phyloP scores from a whole-genome alignment of 2,797 vertebrate species.

The Amniataba percoides region DNA sequence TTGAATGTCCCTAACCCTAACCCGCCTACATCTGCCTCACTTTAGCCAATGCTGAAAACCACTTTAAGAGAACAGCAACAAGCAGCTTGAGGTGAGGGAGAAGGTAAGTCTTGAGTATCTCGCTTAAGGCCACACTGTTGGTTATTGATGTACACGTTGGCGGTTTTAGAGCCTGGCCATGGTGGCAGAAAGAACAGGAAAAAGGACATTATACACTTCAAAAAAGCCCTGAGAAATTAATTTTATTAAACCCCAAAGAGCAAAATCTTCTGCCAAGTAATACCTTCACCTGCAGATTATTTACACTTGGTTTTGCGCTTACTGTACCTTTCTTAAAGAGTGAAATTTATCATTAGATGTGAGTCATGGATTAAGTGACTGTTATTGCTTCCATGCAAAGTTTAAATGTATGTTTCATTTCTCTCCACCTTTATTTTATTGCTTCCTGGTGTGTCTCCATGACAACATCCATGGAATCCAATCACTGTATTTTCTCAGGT shows the following conservation, averaged over 20 bases:
- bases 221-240: not conserved
- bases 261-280: not conserved
- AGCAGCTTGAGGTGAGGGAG: not conserved
- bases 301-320: not conserved
- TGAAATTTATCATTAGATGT: not conserved
- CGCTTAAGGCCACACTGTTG: conserved; percentile 17
- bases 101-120: not conserved
- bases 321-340: not conserved
- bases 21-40: too few relatives aligned
- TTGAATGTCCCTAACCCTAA: too few relatives aligned
- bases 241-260: not conserved
- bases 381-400: not conserved
- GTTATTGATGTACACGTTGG: conserved; percentile 12
- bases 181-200: not conserved
- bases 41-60: not conserved
- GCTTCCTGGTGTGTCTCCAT: not conserved
- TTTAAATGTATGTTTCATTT: not conserved
- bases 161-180: not conserved
- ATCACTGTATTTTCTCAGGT: not conserved
- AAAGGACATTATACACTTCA: conserved; percentile 1
- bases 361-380: not conserved
- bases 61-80: not conserved
- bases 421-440: conserved; percentile 3
- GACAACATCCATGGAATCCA: not conserved
- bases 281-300: not conserved